These are phyloP conservation scores for Xiphophorus couchianus DNA, from an alignment of 2,113 vertebrate genomes.

Conservation along the genomic window DNA sequence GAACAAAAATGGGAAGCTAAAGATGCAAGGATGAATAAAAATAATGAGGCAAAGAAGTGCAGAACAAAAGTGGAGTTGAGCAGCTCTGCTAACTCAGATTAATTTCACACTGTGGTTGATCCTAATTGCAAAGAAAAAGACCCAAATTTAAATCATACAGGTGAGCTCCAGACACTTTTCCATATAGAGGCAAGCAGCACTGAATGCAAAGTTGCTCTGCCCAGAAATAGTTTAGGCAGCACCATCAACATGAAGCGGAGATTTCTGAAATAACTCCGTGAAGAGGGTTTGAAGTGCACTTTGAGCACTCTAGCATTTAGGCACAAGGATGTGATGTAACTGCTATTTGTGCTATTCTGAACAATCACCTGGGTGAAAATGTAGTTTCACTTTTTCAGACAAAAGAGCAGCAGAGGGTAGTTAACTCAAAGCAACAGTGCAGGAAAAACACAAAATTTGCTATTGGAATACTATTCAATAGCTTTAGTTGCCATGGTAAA, in stretches of 20 bases:
- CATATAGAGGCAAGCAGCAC: slow-evolving; percentile 22
- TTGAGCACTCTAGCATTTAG: slow-evolving; percentile 36
- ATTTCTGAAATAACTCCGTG: slow-evolving; percentile 27
- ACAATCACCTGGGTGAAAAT: slow-evolving; percentile 16
- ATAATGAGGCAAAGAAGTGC: slow-evolving; percentile 29
- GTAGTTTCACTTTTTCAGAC: slow-evolving; percentile 1
- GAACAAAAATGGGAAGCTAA: slow-evolving; percentile 25
- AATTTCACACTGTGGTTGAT: slow-evolving; percentile 35
- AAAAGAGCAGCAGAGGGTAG: background rate
- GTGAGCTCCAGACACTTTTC: slow-evolving; percentile 23
- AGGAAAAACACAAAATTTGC: background rate
- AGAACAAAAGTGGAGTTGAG: slow-evolving; percentile 27
- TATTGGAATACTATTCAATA: background rate
- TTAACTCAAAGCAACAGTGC: background rate
- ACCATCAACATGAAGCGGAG: slow-evolving; percentile 4
- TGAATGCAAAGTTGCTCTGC: background rate
- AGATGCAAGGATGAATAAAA: slow-evolving; percentile 20
- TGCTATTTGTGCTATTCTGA: slow-evolving; percentile 29
- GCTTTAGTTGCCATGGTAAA: background rate
- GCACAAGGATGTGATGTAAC: slow-evolving; percentile 27
- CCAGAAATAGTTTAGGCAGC: slow-evolving; percentile 4
- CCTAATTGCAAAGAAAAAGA: slow-evolving; percentile 42
- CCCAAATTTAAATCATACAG: slow-evolving; percentile 23
- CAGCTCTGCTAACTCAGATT: slow-evolving; percentile 22
- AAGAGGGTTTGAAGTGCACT: slow-evolving; percentile 40